Percentiles rank a stretch among this genome's conserved stretches.
phyloP scores from a whole-genome alignment of 2,888 invertebrate species.

The Graphium colonna region DNA sequence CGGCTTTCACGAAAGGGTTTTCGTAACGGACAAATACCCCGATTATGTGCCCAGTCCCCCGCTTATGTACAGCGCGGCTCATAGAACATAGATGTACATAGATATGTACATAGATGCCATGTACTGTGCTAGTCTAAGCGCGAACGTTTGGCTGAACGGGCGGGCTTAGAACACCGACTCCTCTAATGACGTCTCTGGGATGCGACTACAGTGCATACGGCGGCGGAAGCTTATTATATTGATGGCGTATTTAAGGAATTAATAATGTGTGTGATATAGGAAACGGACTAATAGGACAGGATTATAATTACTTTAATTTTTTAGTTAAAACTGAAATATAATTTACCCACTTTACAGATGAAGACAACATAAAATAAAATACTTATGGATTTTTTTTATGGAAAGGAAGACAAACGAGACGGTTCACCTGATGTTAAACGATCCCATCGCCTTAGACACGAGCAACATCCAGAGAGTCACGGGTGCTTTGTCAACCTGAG shows the following conservation, averaged over 20 bases:
- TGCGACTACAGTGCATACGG: constrained; percentile 25
- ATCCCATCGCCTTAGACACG: too few species aligned
- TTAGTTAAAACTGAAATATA: too few species aligned
- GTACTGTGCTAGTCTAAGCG: constrained; percentile 40
- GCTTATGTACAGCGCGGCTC: constrained; percentile 18
- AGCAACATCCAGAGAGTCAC: too few species aligned
- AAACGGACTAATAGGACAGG: too few species aligned
- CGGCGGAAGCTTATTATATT: constrained; percentile 23
- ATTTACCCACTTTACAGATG: too few species aligned
- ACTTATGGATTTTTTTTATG: too few species aligned
- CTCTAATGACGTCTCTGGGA: constrained; percentile 58
- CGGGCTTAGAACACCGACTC: constrained; percentile 62
- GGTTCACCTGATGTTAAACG: too few species aligned
- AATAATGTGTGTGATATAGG: not conserved
- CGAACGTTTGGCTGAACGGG: constrained; percentile 54
- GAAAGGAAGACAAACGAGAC: too few species aligned
- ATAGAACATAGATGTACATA: constrained; percentile 24
- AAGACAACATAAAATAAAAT: too few species aligned
- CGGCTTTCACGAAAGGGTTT: constrained; percentile 20
- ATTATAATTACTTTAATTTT: too few species aligned
- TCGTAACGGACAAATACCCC: constrained; percentile 13
- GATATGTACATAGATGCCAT: too few species aligned
- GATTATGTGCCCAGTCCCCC: not conserved
- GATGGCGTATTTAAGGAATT: not conserved
- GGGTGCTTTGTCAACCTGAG: too few species aligned